Evolutionary conservation across 2,113 vertebrate species (phyloP), one percentile per base, ranked within the genome.

Genomic region (Chamaea fasciata): DNA sequence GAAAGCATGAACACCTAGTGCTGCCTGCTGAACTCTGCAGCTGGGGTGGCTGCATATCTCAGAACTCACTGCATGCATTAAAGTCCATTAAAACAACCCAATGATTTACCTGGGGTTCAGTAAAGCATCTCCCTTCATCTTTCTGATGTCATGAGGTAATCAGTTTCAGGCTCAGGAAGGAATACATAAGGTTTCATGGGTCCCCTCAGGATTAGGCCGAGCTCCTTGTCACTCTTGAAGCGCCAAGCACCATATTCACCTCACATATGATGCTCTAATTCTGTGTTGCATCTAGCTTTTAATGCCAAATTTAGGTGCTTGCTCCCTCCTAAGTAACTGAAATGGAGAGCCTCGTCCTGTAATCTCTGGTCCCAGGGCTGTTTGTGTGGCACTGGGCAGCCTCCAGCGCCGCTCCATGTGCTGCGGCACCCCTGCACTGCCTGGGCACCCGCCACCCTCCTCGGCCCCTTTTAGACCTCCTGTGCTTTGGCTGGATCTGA

Each of bases 231-330:
- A 33, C 30, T 73, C 41, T 39, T 64, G 49, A 16, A 16, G 12
- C 57, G 26, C 74, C 35, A 75, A 82, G 35, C 0, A 0, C 19
- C 56, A 3, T 17, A 24, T 35, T 71, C 5, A 9, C 30, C 30
- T 85, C 56, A 63, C 12, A 79, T 39, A 26, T 20, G 11, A 41
- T 10, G 9, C 30, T 27, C 24, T 39, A 52, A 71, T 76, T 47
- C 67, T 59, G 19, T 31, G 44, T 46, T 15, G 6, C 52, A 55
- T 39, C 56, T 37, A 33, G 41, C 19, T 55, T 73, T 53, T 35
- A 75, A 47, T 16, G n/a, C 15, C 57, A 79, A 37, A 49, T 35
- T 39, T 42, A 47, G 17, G 5, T 83, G 14, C 53, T 60, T 22
- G 14, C 30, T 59, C 35, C 19, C 37, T 68, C 19, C 37, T 75